These are phyloP conservation scores for Fundulus diaphanus DNA, from an alignment of 2,797 vertebrate species.

Conservation along the genomic window DNA sequence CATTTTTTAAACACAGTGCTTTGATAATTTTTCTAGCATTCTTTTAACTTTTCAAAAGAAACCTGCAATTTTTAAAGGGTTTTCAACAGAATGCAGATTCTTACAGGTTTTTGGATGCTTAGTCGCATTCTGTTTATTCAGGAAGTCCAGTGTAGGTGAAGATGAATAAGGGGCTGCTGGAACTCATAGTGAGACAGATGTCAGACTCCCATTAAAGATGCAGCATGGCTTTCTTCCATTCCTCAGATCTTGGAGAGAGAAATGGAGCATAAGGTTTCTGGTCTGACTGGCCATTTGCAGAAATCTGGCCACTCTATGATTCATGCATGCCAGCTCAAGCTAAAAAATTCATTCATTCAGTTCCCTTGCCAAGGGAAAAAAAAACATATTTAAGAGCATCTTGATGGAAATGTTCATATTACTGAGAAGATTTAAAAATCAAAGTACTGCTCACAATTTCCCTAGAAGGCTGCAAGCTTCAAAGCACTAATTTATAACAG, in stretches of 20 bases:
- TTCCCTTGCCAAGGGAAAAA: background rate
- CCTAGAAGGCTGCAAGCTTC: conserved; percentile 39
- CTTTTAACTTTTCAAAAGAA: no score
- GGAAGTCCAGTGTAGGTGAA: conserved; percentile 43
- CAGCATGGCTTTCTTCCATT: conserved; percentile 69
- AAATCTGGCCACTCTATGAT: conserved; percentile 58
- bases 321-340: conserved; percentile 21
- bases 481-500: conserved; percentile 60
- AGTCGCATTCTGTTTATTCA: conserved; percentile 10
- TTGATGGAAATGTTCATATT: conserved; percentile 16
- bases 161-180: conserved; percentile 33
- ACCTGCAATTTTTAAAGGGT: background rate
- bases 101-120: conserved; percentile 18
- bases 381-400: conserved; percentile 1
- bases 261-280: conserved; percentile 66
- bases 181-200: conserved; percentile 63
- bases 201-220: conserved; percentile 81
- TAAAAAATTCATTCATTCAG: conserved; percentile 11
- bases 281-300: conserved; percentile 52
- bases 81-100: conserved; percentile 2
- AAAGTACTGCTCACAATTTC: conserved; percentile 2
- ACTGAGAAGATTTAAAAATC: background rate
- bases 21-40: no score
- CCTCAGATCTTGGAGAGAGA: conserved; percentile 62
- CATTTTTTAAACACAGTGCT: no score